A percentile compares a stretch with the other conserved stretches of the same genome.
Evolutionary conservation across 1,140 invertebrate genomes (phyloP).

Genomic region (Pemphigus obesinymphae): DNA sequence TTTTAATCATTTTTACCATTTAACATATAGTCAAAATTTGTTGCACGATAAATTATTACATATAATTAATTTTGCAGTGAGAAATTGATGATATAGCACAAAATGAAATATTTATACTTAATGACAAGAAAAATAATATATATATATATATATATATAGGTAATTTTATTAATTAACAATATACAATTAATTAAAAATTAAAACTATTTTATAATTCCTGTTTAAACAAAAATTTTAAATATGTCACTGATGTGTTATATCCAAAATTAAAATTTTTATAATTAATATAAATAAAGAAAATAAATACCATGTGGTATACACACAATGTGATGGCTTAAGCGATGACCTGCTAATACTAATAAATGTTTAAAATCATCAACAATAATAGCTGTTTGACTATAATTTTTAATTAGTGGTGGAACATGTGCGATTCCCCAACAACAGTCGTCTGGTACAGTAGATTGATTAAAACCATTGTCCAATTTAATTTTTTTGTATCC

Average conservation of each 20-base stretch:
- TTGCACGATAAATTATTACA: too few species aligned
- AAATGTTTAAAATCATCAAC: slow-evolving; percentile 64
- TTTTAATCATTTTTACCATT: too few species aligned
- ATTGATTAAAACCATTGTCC: slow-evolving; percentile 48
- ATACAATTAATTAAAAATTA: neutral
- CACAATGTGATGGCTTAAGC: slow-evolving; percentile 55
- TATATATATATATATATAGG: too few species aligned
- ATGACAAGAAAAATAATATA: too few species aligned
- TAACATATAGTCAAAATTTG: too few species aligned
- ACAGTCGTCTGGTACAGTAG: slow-evolving; percentile 52
- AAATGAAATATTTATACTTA: too few species aligned
- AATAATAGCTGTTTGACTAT: slow-evolving; percentile 56
- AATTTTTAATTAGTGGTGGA: slow-evolving; percentile 49
- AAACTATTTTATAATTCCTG: neutral
- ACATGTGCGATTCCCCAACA: slow-evolving; percentile 53
- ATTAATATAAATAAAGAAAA: neutral
- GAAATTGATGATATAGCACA: too few species aligned
- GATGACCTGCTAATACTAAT: slow-evolving; percentile 53
- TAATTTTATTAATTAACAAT: too few species aligned
- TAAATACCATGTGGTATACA: slow-evolving; percentile 59
- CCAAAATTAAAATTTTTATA: neutral
- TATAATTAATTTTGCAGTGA: too few species aligned
- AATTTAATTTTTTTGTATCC: slow-evolving; percentile 59
- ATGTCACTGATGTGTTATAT: neutral
- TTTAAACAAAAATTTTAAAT: neutral